Conservation (phyloP, 2,113 vertebrate genomes). For the Phycodurus eques region DNA sequence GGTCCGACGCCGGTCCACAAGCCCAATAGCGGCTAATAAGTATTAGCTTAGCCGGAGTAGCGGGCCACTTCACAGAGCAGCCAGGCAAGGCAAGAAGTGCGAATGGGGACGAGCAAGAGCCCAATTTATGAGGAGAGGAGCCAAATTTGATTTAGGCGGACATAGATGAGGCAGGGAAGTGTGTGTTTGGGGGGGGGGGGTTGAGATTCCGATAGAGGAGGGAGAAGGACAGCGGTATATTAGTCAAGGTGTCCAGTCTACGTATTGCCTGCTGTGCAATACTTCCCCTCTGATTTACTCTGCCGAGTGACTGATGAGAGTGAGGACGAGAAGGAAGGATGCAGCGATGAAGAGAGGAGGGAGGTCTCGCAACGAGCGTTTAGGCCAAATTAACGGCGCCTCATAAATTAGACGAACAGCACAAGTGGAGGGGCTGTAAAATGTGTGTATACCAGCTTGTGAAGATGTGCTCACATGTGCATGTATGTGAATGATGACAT, state of each 20-base stretch:
- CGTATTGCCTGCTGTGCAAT: conserved; percentile 75
- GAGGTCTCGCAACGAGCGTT: conserved; percentile 69
- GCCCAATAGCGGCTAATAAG: too few species aligned
- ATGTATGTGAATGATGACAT: conserved; percentile 55
- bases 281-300: conserved; percentile 74
- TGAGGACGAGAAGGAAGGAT: conserved; percentile 52
- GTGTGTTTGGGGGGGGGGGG: conserved; percentile 27
- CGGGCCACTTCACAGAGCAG: too few species aligned
- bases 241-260: conserved; percentile 72
- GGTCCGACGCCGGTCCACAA: too few species aligned
- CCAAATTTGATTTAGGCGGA: conserved; percentile 56
- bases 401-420: conserved; percentile 75
- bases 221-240: conserved; percentile 64
- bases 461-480: conserved; percentile 11
- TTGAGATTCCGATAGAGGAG: conserved; percentile 17
- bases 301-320: conserved; percentile 67
- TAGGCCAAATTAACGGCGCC: conserved; percentile 75
- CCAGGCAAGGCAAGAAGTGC: conserved; percentile 1
- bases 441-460: neutral
- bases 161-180: conserved; percentile 27
- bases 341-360: conserved; percentile 61
- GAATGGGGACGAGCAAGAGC: neutral
- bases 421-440: conserved; percentile 27
- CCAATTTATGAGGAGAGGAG: conserved; percentile 15
- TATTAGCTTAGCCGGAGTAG: too few species aligned